phyloP scores from a whole-genome alignment of 2,113 vertebrate species.

The Micromys minutus region DNA sequence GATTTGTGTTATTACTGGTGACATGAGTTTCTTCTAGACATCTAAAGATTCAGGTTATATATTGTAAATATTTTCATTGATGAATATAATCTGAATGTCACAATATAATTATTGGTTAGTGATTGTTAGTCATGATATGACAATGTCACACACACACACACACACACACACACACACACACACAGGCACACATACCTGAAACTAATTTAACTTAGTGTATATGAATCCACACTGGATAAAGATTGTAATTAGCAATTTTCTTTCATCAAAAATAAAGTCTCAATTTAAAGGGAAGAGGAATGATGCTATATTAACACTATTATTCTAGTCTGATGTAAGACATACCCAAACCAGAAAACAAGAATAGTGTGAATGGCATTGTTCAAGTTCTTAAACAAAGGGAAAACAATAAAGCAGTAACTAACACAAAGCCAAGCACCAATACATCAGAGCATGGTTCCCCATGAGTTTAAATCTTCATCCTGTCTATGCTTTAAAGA shows the following conservation, averaged over 20 bases:
- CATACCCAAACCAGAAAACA: not conserved
- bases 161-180: not conserved
- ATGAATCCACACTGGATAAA: not conserved
- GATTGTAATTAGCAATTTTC: not conserved
- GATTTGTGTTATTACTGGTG: too few relatives aligned
- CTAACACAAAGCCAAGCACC: not conserved
- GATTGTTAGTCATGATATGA: not conserved
- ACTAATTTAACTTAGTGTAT: not conserved
- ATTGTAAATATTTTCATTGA: not conserved
- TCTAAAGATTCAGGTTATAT: not conserved
- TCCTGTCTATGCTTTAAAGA: not conserved
- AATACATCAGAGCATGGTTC: not conserved
- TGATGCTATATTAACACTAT: not conserved
- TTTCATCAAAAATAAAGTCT: not conserved
- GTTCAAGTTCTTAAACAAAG: not conserved
- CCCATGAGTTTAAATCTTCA: not conserved
- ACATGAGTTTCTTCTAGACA: not conserved
- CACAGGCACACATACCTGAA: not conserved
- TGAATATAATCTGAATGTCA: not conserved
- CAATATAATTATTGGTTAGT: not conserved
- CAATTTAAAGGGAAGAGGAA: not conserved
- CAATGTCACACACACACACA: not conserved
- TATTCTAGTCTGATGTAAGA: not conserved
- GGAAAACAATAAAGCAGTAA: not conserved
- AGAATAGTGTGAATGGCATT: not conserved